These are phyloP conservation scores for Hartigia nigra DNA, from an alignment of 2,888 invertebrate species.

Conservation along the genomic window DNA sequence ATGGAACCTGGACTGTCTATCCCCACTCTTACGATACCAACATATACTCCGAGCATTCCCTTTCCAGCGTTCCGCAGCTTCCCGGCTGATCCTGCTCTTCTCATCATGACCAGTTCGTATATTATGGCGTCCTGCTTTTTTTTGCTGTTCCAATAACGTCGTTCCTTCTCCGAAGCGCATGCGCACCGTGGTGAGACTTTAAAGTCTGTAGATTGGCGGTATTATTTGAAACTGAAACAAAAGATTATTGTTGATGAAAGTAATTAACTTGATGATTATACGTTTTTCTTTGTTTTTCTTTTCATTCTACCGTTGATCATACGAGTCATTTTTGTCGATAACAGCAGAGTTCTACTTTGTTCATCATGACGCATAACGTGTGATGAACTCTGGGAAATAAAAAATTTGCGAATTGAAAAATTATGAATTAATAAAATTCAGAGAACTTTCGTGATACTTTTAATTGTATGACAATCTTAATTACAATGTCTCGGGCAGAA, in stretches of 20 bases:
- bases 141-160: neutral
- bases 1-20: neutral
- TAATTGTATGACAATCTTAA: neutral
- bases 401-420: neutral
- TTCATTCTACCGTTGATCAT: neutral
- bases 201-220: neutral
- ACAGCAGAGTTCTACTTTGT: neutral
- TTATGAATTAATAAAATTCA: neutral
- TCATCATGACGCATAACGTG: neutral
- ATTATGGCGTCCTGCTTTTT: neutral
- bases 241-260: neutral
- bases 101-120: neutral
- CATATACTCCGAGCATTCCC: conserved; percentile 2
- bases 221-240: neutral
- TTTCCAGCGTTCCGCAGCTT: conserved; percentile 14
- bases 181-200: neutral
- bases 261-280: neutral
- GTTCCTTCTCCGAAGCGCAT: neutral
- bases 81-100: conserved; percentile 8
- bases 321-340: neutral
- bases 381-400: neutral
- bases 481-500: neutral
- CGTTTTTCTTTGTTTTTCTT: neutral
- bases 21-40: neutral
- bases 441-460: neutral